These are phyloP conservation scores for human DNA, from an alignment of 2,113 vertebrate species.

Conservation along the genomic window DNA sequence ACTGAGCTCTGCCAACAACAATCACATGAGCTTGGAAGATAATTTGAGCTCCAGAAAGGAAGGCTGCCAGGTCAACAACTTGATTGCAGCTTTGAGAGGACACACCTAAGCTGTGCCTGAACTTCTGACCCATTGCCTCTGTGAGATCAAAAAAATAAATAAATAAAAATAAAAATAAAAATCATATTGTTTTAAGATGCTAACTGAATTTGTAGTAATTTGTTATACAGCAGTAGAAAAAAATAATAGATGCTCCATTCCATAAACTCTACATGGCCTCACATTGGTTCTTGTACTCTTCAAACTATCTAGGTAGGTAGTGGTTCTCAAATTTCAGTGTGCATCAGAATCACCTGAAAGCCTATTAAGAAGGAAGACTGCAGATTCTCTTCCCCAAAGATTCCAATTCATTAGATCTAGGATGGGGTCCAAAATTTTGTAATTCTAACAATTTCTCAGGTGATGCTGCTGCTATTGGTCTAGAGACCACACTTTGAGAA, in stretches of 20 bases:
- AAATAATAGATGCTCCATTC: neutral
- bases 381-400: neutral
- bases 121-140: neutral
- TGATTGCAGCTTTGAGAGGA: neutral
- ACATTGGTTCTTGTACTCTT: neutral
- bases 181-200: neutral
- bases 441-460: neutral
- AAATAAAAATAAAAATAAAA: neutral
- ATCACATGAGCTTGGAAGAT: neutral
- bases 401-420: neutral
- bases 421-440: too few species aligned
- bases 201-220: neutral
- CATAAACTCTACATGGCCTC: neutral
- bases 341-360: neutral
- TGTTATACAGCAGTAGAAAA: neutral
- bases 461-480: neutral
- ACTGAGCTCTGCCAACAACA: neutral
- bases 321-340: neutral
- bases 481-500: neutral
- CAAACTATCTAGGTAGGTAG: neutral
- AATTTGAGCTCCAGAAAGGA: neutral
- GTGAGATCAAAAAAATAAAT: neutral
- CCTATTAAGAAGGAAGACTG: neutral
- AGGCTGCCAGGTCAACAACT: too few species aligned
- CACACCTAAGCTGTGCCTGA: neutral